A percentile compares a stretch with the other conserved stretches of the same genome.
These are phyloP conservation scores for Psococerastis gibbosa DNA, from an alignment of 2,888 invertebrate species.

Conservation along the genomic window DNA sequence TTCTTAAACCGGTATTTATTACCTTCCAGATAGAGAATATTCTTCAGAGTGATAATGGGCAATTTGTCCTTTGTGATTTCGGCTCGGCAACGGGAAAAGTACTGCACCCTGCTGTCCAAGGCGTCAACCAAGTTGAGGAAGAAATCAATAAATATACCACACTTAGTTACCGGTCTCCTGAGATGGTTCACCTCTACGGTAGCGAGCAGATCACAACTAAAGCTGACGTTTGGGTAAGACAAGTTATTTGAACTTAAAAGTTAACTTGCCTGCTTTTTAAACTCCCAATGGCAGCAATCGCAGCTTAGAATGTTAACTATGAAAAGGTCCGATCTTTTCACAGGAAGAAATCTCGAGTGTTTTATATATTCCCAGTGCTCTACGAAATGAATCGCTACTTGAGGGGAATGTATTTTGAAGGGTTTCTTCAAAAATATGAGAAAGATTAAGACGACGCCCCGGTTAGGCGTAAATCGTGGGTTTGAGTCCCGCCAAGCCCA, in stretches of 20 bases:
- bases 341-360: neutral
- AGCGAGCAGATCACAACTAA: conserved; percentile 69
- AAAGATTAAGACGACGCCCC: too few species aligned
- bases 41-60: conserved; percentile 54
- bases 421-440: too few species aligned
- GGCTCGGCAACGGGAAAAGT: conserved; percentile 78
- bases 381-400: too few species aligned
- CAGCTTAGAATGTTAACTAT: neutral
- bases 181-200: conserved; percentile 82
- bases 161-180: conserved; percentile 72
- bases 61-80: conserved; percentile 82
- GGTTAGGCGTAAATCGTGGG: too few species aligned
- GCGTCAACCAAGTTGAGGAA: conserved; percentile 53
- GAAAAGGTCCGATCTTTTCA: too few species aligned
- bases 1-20: too few species aligned
- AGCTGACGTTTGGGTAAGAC: conserved; percentile 65
- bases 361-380: too few species aligned
- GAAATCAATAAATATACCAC: conserved; percentile 80
- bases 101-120: conserved; percentile 45
- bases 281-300: neutral
- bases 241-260: neutral
- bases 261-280: too few species aligned
- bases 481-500: too few species aligned
- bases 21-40: conserved; percentile 69
- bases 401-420: too few species aligned